These are phyloP conservation scores for Loris lydekkerianus DNA, from an alignment of 2,797 vertebrate species.

Conservation along the genomic window DNA sequence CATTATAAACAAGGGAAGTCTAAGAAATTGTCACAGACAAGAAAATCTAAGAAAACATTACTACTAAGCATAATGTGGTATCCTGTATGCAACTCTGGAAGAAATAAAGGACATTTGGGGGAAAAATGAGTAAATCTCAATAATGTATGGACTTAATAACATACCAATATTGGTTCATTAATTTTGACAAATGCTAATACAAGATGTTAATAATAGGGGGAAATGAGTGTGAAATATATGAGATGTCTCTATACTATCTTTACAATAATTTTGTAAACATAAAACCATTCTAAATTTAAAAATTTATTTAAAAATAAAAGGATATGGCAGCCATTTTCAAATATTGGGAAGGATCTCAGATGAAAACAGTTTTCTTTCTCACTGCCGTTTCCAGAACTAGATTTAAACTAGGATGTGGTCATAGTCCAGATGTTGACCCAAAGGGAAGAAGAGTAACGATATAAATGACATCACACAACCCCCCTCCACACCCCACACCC, in stretches of 20 bases:
- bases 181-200: neutral
- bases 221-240: neutral
- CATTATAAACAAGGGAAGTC: neutral
- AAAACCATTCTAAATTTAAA: slow-evolving; percentile 16
- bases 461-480: neutral
- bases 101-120: neutral
- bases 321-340: neutral
- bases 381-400: neutral
- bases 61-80: neutral
- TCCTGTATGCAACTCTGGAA: neutral
- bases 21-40: neutral
- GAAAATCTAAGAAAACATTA: neutral
- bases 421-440: neutral
- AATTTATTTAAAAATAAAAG: neutral
- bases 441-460: neutral
- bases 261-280: neutral
- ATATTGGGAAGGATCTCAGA: neutral
- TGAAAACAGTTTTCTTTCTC: neutral
- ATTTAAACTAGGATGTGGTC: neutral
- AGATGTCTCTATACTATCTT: neutral
- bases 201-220: neutral
- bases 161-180: neutral
- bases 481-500: neutral
- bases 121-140: neutral
- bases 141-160: neutral